phyloP scores from a whole-genome alignment of 1,140 invertebrate species.

The Platyscapa corneri region DNA sequence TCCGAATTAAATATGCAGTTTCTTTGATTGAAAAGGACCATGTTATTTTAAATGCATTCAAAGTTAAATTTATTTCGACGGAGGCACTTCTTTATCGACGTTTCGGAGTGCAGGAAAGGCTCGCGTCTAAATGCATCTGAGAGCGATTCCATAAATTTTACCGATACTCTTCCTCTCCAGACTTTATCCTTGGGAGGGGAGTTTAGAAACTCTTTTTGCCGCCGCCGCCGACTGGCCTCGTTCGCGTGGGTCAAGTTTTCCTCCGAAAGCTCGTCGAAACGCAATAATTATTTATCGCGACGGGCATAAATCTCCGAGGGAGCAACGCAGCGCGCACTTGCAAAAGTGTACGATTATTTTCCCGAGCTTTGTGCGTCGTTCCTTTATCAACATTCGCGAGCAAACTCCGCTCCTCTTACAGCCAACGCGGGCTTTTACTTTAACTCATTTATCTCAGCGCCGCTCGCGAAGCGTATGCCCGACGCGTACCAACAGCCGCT shows the following conservation, averaged over 20 bases:
- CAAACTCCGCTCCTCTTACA: not conserved
- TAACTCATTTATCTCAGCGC: not conserved
- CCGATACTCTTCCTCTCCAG: not conserved
- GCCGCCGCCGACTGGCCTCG: no score
- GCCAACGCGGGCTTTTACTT: not conserved
- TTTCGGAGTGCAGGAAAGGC: not conserved
- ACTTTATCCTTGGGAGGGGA: not conserved
- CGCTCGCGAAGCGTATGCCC: no score
- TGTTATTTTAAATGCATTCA: slow-evolving; percentile 2
- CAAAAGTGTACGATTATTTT: not conserved
- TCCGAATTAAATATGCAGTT: no score
- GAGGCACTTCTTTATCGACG: not conserved
- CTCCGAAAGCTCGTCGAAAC: not conserved
- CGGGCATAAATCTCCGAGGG: no score
- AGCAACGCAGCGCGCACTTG: not conserved
- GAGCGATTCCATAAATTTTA: no score
- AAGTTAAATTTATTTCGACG: not conserved
- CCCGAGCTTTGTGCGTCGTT: not conserved
- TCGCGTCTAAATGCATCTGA: not conserved
- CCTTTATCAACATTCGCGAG: not conserved
- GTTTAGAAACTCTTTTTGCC: not conserved
- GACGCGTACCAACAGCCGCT: no score
- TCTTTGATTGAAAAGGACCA: not conserved
- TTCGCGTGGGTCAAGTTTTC: not conserved
- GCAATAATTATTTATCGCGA: not conserved